Percentiles rank a stretch among this genome's conserved stretches.
Conservation (phyloP, 2,797 vertebrate genomes). For the Craterocephalus amniculus region DNA sequence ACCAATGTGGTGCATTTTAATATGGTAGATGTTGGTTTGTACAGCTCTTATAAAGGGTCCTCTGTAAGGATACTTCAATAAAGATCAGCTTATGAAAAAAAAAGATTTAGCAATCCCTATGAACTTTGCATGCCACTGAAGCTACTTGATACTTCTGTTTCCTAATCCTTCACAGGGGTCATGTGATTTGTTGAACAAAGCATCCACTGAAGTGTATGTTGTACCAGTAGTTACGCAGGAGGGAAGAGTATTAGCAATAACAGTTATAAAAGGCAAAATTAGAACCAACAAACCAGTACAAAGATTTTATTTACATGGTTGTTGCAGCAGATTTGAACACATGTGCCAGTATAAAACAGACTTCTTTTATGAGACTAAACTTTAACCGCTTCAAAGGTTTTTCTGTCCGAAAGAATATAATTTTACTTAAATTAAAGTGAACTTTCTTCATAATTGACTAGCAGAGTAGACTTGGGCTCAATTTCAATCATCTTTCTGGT, state of each 20-base stretch:
- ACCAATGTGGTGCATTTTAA: constrained; percentile 5
- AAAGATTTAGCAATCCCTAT: constrained; percentile 6
- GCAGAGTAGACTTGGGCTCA: not conserved
- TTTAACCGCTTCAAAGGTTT: not conserved
- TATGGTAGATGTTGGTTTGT: constrained; percentile 12
- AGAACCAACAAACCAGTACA: not conserved
- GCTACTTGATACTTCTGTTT: constrained; percentile 8
- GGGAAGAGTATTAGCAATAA: not conserved
- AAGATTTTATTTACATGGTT: not conserved
- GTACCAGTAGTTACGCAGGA: not conserved
- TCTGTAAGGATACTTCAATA: constrained; percentile 28
- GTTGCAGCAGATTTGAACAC: not conserved
- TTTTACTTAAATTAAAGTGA: not conserved
- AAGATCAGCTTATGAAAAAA: constrained; percentile 19
- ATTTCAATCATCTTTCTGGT: not conserved
- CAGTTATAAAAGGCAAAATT: not conserved
- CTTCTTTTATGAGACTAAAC: not conserved
- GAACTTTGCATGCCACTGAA: not conserved
- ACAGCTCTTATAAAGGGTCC: constrained; percentile 10
- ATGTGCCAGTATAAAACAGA: too few relatives aligned
- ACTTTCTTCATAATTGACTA: not conserved
- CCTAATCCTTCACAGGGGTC: constrained; percentile 9
- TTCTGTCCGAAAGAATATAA: not conserved
- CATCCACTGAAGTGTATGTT: constrained; percentile 22
- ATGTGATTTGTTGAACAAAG: constrained; percentile 44